Base-by-base conservation (phyloP, 2,797 vertebrate genomes). In the Chiroxiphia lanceolata region DNA sequence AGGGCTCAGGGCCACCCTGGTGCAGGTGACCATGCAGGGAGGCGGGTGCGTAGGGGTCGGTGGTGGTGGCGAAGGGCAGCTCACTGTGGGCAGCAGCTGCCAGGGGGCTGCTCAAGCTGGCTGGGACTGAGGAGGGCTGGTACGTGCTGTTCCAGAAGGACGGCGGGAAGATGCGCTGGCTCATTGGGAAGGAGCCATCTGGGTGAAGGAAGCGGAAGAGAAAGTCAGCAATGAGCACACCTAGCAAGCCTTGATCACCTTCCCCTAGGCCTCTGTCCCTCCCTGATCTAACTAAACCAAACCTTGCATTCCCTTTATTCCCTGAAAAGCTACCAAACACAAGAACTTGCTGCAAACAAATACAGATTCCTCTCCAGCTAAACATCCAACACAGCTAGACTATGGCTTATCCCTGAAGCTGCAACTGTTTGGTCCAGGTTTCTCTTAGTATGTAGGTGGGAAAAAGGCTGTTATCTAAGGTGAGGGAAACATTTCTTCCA, bases 101-200 rank as follows among this genome's bases (percentile, higher is more conserved):
- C 86, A 99, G 97, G 31, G 98, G 97, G 53, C 98, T 97, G 97
- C 98, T 98, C 91, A 98, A 96, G 47, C 97, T 96, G 89, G 95
- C 96, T 15, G 98, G 97, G 67, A 99, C 97, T 0, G 99, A 94
- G 11, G 99, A 98, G 10, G 99, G 98, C 97, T 99, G 99, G 98
- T 99, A 99, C 3, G 99, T 98, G 92, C 99, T 99, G 98, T 99
- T 99, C 99, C 99, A 99, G 98, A 99, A 99, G 21, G 99, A 99
- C 0, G 99, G 98, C 4, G 99, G 99, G 97, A 99, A 99, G 96
- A 98, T 99, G 87, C 99, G 98, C 97, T 99, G 99, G 97, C 97
- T 99, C 99, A 99, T 99, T 0, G 99, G 99, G 96, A 99, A 99
- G 80, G 99, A 98, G 69, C 98, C 98, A 2, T 99, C 99, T 96